Evolutionary conservation across 2,113 vertebrate species (phyloP), one percentile per base, ranked within the genome.

Genomic region (Pollachius pollachius): DNA sequence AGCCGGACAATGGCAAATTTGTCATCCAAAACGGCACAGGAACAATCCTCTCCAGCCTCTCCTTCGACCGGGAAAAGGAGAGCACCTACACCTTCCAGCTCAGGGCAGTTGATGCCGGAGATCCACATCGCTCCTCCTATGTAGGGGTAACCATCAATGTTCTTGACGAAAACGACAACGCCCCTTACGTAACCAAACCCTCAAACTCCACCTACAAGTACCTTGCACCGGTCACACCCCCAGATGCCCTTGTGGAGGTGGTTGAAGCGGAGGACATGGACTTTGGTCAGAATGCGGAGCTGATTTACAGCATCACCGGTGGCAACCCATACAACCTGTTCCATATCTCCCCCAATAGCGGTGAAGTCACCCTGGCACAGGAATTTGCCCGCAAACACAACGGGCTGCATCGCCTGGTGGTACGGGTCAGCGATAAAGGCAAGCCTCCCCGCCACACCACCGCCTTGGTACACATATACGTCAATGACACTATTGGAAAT

Each of bases 111-210:
- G 97, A 99, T 0, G 88, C 93, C 0, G 97, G 97, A 0, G 90
- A 95, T 48, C 97, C 97, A 0, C 95, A 96, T 48, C 92, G 96
- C 41, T 98, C 96, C 9, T 96, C 97, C 13, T 98, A 96, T 0
- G 97, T 98, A 0, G 97, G 96, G 0, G 96, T 99, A 71, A 98
- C 96, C 48, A 99, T 99, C 87, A 99, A 99, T 0, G 97, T 99
- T 56, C 87, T 99, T 65, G 97, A 99, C 30, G 97, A 98, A 81
- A 99, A 99, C 0, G 97, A 99, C 78, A 99, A 99, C 0, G 94
- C 96, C 0, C 97, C 97, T 1, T 97, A 96, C 2, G 94, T 99
- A 79, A 98, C 95, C 1, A 94, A 93, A 13, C 97, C 97, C 0
- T 93, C 97, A 8, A 99, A 99, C 16, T 96, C 95, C 16, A 94